Base-by-base conservation (phyloP, 1,140 invertebrate genomes). In the Caerostris darwini region DNA sequence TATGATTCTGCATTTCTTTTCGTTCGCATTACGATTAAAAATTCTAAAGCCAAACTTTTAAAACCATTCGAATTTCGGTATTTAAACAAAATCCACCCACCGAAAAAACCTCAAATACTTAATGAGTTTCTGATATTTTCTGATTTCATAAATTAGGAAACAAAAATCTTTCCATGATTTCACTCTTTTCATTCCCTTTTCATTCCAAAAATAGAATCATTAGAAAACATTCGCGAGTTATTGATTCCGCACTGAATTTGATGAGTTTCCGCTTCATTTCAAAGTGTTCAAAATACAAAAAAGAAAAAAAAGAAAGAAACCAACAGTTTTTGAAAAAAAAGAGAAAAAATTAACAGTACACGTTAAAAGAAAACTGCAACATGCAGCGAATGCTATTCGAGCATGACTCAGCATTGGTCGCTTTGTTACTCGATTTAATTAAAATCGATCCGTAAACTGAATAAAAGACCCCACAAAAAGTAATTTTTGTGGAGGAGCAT, bases 91-190 rank as follows among this genome's bases (percentile, higher is more conserved):
- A 34, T 34, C 34, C 34, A 34, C 34, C 34, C 34, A 34, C 34
- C 34, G 0, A 0, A 50, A 34, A 77, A 77, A 77, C 71, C 14
- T 6, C 71, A 50, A 50, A 34, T 50, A 77, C 71, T 77, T 77
- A 77, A 77, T 77, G 71, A 77, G 71, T 77, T 77, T 77, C 71
- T 77, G 71, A 77, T 77, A 77, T 77, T 77, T 77, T 77, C 71
- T 77, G 71, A 77, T 77, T 77, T 77, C 50, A 10, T 77, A 77
- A 77, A 77, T 77, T 77, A 77, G 71, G 71, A 77, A 77, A 77
- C 71, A 77, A 77, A 77, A 77, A 14, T 64, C 8, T 17, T 77
- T 50, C 12, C 71, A 19, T 77, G 71, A 77, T 77, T 77, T 77
- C 71, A 12, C 71, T 77, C 71, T 77, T 77, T 77, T 34, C 69